These are phyloP conservation scores for Cacatua alba DNA, from an alignment of 2,113 vertebrate genomes.

Conservation along the genomic window DNA sequence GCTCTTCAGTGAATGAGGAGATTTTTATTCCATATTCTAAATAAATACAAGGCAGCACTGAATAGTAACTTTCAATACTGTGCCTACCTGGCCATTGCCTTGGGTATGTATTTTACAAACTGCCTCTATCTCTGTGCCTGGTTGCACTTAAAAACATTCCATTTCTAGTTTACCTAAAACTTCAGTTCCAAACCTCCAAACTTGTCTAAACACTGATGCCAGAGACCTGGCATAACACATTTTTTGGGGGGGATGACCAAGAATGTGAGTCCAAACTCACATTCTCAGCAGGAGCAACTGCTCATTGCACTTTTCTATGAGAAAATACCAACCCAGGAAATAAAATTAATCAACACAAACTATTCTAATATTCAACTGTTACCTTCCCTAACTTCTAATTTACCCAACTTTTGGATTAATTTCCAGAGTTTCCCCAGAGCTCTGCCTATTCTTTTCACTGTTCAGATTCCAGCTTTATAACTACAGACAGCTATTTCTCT, in stretches of 20 bases:
- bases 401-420: background rate
- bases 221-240: background rate
- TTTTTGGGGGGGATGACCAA: rapidly evolving
- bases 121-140: background rate
- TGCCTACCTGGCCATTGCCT: background rate
- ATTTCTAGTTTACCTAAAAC: background rate
- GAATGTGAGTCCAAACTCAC: background rate
- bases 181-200: background rate
- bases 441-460: background rate
- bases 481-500: background rate
- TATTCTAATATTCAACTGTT: background rate
- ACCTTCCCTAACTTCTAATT: background rate
- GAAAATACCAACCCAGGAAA: background rate
- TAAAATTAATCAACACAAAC: background rate
- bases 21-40: background rate
- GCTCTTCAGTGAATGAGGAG: background rate
- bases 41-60: background rate
- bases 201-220: background rate
- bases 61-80: background rate
- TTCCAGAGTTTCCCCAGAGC: background rate
- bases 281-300: background rate
- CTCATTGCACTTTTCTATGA: background rate
- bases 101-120: background rate
- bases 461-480: background rate
- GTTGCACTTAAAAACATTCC: background rate